phyloP scores from a whole-genome alignment of 2,888 invertebrate species.

The Melieria picta region DNA sequence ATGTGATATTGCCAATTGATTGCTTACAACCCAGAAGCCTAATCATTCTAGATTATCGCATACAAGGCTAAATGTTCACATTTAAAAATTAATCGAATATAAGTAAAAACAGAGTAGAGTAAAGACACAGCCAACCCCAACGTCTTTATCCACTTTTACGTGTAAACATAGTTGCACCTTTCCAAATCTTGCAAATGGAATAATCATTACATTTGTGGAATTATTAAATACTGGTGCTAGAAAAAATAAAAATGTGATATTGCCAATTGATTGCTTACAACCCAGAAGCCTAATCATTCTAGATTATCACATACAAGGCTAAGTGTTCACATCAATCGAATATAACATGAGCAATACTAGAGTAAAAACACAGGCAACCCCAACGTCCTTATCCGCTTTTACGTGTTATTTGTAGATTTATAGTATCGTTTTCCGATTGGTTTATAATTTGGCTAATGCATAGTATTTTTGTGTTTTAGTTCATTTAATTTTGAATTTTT shows the following conservation, averaged over 20 bases:
- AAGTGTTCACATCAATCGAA: too few species aligned
- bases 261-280: slow-evolving; percentile 28
- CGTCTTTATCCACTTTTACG: not conserved
- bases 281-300: slow-evolving; percentile 38
- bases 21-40: slow-evolving; percentile 37
- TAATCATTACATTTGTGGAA: slow-evolving; percentile 8
- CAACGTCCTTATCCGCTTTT: not conserved
- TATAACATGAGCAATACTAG: too few species aligned
- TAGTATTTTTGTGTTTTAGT: too few species aligned
- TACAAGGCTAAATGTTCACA: slow-evolving; percentile 3
- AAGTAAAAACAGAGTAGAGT: too few species aligned
- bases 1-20: slow-evolving; percentile 36
- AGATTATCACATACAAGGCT: slow-evolving; percentile 30
- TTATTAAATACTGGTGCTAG: slow-evolving; percentile 14
- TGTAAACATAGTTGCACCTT: slow-evolving; percentile 19
- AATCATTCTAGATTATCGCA: slow-evolving; percentile 37
- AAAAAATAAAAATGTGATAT: slow-evolving; percentile 12
- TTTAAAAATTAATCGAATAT: too few species aligned
- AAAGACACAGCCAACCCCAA: too few species aligned
- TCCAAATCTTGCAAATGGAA: slow-evolving; percentile 39
- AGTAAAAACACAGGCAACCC: too few species aligned
- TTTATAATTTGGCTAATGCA: too few species aligned
- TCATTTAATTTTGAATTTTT: too few species aligned
- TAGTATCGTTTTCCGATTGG: too few species aligned
- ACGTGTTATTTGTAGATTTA: not conserved